These are phyloP conservation scores for Mus musculus DNA, from an alignment of 2,113 vertebrate genomes.

Conservation along the genomic window GRCm39 chr4:117742501-117743000, in stretches of 20 bases:
- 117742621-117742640: background rate
- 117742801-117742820: background rate
- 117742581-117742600: background rate
- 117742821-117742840: conserved; percentile 97
- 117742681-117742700: too few species aligned
- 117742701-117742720: background rate
- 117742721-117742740: background rate
- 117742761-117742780: background rate
- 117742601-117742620: background rate
- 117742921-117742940: too few species aligned
- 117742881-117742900: conserved; percentile 45
- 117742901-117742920: background rate
- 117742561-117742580: background rate
- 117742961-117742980: background rate
- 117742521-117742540: background rate
- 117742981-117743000: conserved; percentile 80
- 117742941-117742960: background rate
- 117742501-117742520: conserved; percentile 14
- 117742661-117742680: background rate
- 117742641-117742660: background rate
- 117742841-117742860: conserved; percentile 93
- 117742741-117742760: background rate
- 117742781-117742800: background rate
- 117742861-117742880: conserved; percentile 93
- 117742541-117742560: background rate